Conservation (phyloP, 2,888 invertebrate species). For the Synergus japonicus region DNA sequence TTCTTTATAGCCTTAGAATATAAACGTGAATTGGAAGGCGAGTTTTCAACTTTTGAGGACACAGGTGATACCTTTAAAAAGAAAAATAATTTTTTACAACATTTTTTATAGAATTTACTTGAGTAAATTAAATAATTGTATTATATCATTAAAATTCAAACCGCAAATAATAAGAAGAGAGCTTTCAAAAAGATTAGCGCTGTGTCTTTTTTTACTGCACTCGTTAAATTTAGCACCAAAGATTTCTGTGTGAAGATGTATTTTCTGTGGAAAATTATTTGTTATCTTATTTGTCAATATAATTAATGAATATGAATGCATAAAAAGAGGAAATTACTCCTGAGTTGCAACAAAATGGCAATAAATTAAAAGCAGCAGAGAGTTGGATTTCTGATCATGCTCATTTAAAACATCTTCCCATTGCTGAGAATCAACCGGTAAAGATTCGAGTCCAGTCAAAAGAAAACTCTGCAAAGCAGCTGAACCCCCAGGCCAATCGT, state of each 20-base stretch:
- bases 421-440: slow-evolving; percentile 47
- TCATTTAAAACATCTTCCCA: slow-evolving; percentile 44
- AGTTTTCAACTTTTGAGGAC: background rate
- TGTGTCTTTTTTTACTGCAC: background rate
- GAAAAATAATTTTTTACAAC: background rate
- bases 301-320: background rate
- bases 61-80: slow-evolving; percentile 18
- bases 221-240: background rate
- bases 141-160: slow-evolving; percentile 40
- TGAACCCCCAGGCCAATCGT: slow-evolving; percentile 42
- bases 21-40: background rate
- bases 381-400: slow-evolving; percentile 41
- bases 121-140: background rate
- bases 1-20: background rate
- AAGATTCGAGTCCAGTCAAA: slow-evolving; percentile 49
- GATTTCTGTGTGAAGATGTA: slow-evolving; percentile 4
- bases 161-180: slow-evolving; percentile 62
- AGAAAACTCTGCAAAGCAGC: slow-evolving; percentile 52
- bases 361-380: slow-evolving; percentile 57
- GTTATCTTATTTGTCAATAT: background rate
- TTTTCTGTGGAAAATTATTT: background rate
- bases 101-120: background rate
- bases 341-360: slow-evolving; percentile 59
- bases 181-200: slow-evolving; percentile 53
- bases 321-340: slow-evolving; percentile 49